Evolutionary conservation across 2,797 vertebrate species (phyloP), one percentile per base, ranked within the genome.

Genomic region (Atherinosoma microstoma): DNA sequence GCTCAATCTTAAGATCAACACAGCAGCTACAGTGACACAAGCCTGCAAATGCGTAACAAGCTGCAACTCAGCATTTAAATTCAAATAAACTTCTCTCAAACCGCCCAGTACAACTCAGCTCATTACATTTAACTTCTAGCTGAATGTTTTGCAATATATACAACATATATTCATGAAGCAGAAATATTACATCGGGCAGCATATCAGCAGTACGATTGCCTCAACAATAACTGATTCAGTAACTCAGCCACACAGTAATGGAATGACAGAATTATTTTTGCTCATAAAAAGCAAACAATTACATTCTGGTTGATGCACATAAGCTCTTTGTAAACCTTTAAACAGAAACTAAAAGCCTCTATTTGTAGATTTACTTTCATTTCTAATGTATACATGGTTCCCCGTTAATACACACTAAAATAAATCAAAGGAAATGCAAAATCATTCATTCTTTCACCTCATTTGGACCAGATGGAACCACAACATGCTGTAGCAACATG

Each of bases 11-110:
- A 54, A 27, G 9, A 54, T 54, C 22, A 53, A 53, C 24, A 54
- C 4, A 53, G 27, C 51, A 56, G 76, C 74, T 34, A 64, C 30
- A 59, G 58, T 32, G 59, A 73, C 53, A 53, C 22, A 77, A 77
- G 49, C 75, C 59, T 73, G 58, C 24, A 69, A 78, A 84, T 73
- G 75, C 86, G 83, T 83, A 87, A 84, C 80, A 85, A 79, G 74
- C 82, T 84, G 66, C 81, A 64, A 71, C 32, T 74, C 54, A 78
- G 76, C 72, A 42, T 66, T 56, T 74, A 60, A 54, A 79, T 58
- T 49, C 8, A 73, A 70, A 79, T 69, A 53, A 60, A 62, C 29
- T 74, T 56, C 64, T 57, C 64, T 65, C 53, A 30, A 38, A 32
- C 11, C 11, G 10, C 30, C 42, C 45, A 18, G n/a, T 62, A 15